Evolutionary conservation across 2,797 vertebrate genomes (phyloP), one percentile per base, ranked within the genome.

Genomic region (Columba guinea): DNA sequence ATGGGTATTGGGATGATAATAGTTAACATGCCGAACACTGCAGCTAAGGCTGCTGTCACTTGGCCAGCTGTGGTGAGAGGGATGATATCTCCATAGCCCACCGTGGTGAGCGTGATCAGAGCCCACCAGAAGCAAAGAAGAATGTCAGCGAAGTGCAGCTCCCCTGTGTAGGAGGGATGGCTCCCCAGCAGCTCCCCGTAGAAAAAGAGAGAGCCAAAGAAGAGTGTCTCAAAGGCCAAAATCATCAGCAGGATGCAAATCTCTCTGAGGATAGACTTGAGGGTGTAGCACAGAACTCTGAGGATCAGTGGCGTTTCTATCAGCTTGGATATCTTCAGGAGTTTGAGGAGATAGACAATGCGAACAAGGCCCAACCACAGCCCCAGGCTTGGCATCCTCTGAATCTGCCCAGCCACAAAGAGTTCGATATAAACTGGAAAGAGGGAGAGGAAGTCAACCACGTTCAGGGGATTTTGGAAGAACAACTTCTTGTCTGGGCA

Each of bases 401-500:
- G 67, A 68, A 84, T 78, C 24, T 94, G 85, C 32, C 76, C 84
- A 56, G 35, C 27, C 37, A 87, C 65, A 46, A 91, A 79, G 41
- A 96, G 75, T 52, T 96, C 91, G 23, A 95, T 78, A 68, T 95
- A 95, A 60, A 97, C 58, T 28, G 96, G 93, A n/a, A 97, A 96
- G 41, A 97, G 86, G 58, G 90, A 96, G 14, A 98, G 52, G 46
- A 96, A 94, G 53, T 94, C 94, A 5, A 81, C 79, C 53, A 96
- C 12, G 3, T 92, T 98, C 55, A 98, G 70, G 19, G 88, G 94
- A 76, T 87, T 96, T 41, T 76, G 84, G 23, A 95, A 58, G 68
- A 97, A 98, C 41, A 59, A 18, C 44, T 95, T 92, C 37, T 96
- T 96, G 84, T 95, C 46, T 53, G 95, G 95, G 48, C 95, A 98